Base-by-base conservation (phyloP, 2,888 invertebrate species). In the Eustalomyia histrio region DNA sequence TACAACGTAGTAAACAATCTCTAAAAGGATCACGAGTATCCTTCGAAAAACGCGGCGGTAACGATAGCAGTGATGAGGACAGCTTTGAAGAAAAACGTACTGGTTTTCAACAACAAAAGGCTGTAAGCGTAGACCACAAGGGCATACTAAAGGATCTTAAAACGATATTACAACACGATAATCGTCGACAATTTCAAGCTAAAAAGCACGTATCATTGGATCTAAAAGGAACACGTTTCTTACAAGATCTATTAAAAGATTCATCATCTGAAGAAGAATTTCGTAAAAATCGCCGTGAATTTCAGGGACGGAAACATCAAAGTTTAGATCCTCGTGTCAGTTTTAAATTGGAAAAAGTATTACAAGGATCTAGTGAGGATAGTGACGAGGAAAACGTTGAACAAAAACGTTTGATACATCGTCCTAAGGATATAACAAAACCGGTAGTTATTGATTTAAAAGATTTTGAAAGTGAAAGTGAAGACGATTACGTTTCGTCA, bases 401-500 rank as follows among this genome's bases (percentile, higher is more conserved):
- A 83, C 89, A 90, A 52, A 90, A 89, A 64, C 89, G 89, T 16
- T 85, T 91, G 14, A 89, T 91, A 24, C 89, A 90, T 83, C 87
- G 89, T 10, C 90, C 89, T 74, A 89, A 90, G 82, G 91, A 91
- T 82, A 89, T 90, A 69, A 91, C 91, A 83, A 91, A 91, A 80
- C 91, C 91, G 68, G 84, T 91, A 35, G 89, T 91, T 76, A 91
- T 91, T 83, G 91, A 91, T 83, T 86, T 91, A 21, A 91, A 90
- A 83, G 90, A 90, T 85, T 83, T 89, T 55, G 90, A 90, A 76
- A 90, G 90, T 72, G 91, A 89, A 76, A 90, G 90, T 67, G 91
- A 90, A 71, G 91, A 90, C 63, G 92, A 93, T 75, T 93, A 92
- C 84, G 91, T 92, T 83, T 91, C 92, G 39, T 92, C 93, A 16